Percentiles rank a stretch among this genome's conserved stretches.
Evolutionary conservation across 1,140 invertebrate genomes (phyloP).

Genomic region (Chlorops oryzae): DNA sequence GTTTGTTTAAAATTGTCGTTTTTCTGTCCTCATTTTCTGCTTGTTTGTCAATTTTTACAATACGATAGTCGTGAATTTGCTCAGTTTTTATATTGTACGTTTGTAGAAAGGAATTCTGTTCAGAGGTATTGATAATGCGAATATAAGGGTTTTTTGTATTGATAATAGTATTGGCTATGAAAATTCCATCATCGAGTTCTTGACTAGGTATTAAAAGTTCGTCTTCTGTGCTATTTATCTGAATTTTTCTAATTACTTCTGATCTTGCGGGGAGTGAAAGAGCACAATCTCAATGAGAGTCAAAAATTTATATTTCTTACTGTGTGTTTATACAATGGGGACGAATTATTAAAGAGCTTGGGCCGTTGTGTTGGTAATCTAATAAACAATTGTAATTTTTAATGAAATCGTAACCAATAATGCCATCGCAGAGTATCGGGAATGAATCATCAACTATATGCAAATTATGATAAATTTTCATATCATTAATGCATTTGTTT

Average conservation of each 20-base stretch:
- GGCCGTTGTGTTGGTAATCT: background rate
- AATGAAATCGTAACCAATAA: background rate
- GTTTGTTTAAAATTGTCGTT: background rate
- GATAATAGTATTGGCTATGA: no score
- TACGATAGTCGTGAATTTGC: background rate
- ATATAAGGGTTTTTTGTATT: no score
- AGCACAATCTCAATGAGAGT: background rate
- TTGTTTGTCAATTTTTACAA: no score
- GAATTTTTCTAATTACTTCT: no score
- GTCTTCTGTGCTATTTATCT: no score
- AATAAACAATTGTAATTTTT: no score
- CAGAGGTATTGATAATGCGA: background rate
- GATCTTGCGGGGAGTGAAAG: background rate
- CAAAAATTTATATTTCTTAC: background rate
- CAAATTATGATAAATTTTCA: background rate
- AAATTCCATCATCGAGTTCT: no score
- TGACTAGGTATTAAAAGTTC: no score
- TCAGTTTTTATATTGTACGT: background rate
- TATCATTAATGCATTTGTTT: no score
- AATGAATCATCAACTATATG: background rate
- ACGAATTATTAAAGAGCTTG: background rate
- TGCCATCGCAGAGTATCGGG: no score
- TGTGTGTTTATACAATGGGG: background rate
- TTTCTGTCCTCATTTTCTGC: background rate
- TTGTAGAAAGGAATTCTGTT: background rate